A percentile compares a stretch with the other conserved stretches of the same genome.
Evolutionary conservation across 2,888 invertebrate genomes (phyloP).

Genomic region (Eristalis arbustorum): DNA sequence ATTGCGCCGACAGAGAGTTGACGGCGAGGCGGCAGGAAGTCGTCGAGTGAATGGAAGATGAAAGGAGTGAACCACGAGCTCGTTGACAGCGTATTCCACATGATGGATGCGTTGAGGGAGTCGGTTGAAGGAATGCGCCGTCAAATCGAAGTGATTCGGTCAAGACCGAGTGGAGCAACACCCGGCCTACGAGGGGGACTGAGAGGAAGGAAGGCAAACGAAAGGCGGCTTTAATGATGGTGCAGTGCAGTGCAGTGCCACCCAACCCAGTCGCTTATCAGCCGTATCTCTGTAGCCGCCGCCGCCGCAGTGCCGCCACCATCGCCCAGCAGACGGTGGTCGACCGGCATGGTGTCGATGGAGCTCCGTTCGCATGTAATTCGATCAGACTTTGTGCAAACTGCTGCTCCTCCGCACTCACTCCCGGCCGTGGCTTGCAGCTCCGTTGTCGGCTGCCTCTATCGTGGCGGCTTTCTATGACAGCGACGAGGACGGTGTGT

Average conservation of each 20-base stretch:
- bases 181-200: background rate
- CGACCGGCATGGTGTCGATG: conserved; percentile 14
- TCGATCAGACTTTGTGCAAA: conserved; percentile 55
- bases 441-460: background rate
- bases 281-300: conserved; percentile 7
- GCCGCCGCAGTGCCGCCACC: background rate
- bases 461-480: background rate
- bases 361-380: conserved; percentile 45
- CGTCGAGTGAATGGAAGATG: conserved; percentile 27
- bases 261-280: conserved; percentile 41
- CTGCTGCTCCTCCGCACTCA: conserved; percentile 4
- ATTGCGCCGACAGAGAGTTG: conserved; percentile 15
- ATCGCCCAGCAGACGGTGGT: background rate
- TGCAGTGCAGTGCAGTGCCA: background rate
- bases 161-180: background rate
- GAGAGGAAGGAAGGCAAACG: background rate
- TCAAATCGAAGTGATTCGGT: background rate
- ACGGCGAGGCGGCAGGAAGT: conserved; percentile 41
- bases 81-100: conserved; percentile 38
- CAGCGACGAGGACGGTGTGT: background rate
- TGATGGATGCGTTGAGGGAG: conserved; percentile 35
- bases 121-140: conserved; percentile 1
- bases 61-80: conserved; percentile 30
- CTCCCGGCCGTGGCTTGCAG: background rate
- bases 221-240: background rate